Evolutionary conservation across 2,888 invertebrate species (phyloP), one percentile per base, ranked within the genome.

Genomic region (Cephus pygmeus): DNA sequence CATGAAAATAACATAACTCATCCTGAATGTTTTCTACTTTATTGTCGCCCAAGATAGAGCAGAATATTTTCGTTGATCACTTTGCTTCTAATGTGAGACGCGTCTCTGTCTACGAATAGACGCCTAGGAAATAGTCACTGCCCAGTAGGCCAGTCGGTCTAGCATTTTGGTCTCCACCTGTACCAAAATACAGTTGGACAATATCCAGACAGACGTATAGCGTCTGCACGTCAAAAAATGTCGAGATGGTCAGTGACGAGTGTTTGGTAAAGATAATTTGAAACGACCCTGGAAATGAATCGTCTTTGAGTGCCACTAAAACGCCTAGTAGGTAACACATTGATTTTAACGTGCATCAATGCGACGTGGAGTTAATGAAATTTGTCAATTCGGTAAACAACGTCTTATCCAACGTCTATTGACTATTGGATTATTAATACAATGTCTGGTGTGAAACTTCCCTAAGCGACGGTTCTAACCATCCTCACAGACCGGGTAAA

Each of bases 71-170:
- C 6, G 40, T 40, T 2, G 15, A 40, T 40, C 40, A 15, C 1
- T 40, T 40, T 40, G 15, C 6, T 40, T 40, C 40, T 15, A 69
- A 69, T 69, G 69, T 69, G 30, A 11, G 69, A 30, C 30, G 69
- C 31, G 12, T 12, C 12, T 69, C 73, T 31, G 76, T 79, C 86
- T 87, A 88, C 85, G 84, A 88, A 88, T 88, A 88, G 85, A 76
- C 36, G 76, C 84, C 85, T 84, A 83, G 83, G 79, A 87, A 87
- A 82, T 83, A 80, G 84, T 76, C 77, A 81, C 71, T 77, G 80
- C 79, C 79, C 81, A 83, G 79, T 87, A 83, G 85, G 85, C 81
- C 81, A 85, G 78, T 85, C 79, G 84, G 83, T 83, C 79, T 40
- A 15, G 40, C 40, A 6, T 15, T 40, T 40, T 40, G 15, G 15